Conservation (phyloP, 1,140 invertebrate genomes). For the Manduca sexta region DNA sequence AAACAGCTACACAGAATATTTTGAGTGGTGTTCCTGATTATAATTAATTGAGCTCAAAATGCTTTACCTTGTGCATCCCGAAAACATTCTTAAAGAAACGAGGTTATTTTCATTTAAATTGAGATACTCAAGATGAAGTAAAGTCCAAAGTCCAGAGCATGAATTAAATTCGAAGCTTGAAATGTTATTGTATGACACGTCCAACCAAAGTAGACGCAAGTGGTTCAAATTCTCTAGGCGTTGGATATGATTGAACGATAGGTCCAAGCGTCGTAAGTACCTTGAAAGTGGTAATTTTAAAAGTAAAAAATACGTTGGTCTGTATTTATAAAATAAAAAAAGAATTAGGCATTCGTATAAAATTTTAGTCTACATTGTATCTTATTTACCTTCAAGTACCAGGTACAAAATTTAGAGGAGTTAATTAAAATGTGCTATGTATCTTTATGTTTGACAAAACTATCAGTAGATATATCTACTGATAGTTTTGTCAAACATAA, state of each 20-base stretch:
- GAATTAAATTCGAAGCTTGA: constrained; percentile 45
- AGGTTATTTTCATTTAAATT: constrained; percentile 64
- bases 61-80: constrained; percentile 49
- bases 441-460: too few species aligned
- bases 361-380: too few species aligned
- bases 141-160: constrained; percentile 46
- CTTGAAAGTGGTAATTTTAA: constrained; percentile 35
- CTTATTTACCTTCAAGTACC: too few species aligned
- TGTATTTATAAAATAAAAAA: too few species aligned
- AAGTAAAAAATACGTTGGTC: not conserved
- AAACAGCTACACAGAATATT: too few species aligned
- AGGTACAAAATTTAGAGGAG: too few species aligned
- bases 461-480: too few species aligned
- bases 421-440: too few species aligned
- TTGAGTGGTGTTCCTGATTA: too few species aligned
- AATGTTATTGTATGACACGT: constrained; percentile 63
- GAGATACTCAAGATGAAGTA: constrained; percentile 54
- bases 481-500: too few species aligned
- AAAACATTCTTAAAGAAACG: constrained; percentile 55
- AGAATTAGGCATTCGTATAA: too few species aligned
- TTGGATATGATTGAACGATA: constrained; percentile 63
- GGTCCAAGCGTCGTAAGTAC: constrained; percentile 54
- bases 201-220: constrained; percentile 48
- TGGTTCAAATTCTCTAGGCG: constrained; percentile 58
- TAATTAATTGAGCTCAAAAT: constrained; percentile 1